These are phyloP conservation scores for Ceuthmochares aereus DNA, from an alignment of 2,113 vertebrate genomes.

Conservation along the genomic window DNA sequence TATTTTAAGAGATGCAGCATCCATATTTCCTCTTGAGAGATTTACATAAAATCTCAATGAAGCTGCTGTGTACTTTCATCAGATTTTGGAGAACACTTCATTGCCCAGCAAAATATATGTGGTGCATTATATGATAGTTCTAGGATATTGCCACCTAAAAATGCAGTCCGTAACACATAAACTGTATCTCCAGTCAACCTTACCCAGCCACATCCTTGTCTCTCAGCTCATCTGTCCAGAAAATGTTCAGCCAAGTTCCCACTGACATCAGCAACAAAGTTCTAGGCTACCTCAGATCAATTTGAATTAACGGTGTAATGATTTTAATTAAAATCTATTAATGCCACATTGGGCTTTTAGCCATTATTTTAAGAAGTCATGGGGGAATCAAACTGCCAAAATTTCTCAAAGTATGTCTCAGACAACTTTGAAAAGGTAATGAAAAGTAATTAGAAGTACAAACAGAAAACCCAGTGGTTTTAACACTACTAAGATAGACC, in stretches of 20 bases:
- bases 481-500: not conserved
- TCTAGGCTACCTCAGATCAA: not conserved
- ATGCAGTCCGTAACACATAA: not conserved
- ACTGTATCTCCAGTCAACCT: not conserved
- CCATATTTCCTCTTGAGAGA: not conserved
- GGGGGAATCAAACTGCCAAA: not conserved
- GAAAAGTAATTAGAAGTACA: constrained; percentile 3
- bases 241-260: not conserved
- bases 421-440: not conserved
- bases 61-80: not conserved
- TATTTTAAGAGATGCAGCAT: not conserved
- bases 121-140: not conserved
- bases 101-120: not conserved
- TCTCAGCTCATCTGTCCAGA: not conserved
- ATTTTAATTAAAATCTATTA: constrained; percentile 39
- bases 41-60: not conserved
- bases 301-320: not conserved
- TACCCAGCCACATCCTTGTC: not conserved
- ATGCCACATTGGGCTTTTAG: not conserved
- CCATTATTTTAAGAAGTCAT: not conserved
- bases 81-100: not conserved
- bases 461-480: not conserved
- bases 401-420: not conserved
- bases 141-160: not conserved
- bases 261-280: not conserved